Conservation (phyloP, 2,888 invertebrate species). For the Aricia artaxerxes region DNA sequence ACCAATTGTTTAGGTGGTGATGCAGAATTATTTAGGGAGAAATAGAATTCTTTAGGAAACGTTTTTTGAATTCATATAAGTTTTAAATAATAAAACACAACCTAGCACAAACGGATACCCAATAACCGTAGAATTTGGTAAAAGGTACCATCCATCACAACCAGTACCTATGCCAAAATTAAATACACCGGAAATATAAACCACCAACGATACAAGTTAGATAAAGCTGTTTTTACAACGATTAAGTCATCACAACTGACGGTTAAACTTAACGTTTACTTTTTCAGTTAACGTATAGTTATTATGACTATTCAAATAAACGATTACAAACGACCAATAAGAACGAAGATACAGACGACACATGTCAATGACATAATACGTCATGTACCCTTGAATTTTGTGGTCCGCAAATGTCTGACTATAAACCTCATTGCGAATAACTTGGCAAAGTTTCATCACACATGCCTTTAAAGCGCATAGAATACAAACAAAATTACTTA, state of each 20-base stretch:
- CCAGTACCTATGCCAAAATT: not conserved
- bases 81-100: not conserved
- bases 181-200: not conserved
- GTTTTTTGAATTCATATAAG: not conserved
- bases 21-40: not conserved
- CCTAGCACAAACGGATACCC: too few relatives aligned
- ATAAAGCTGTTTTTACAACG: not conserved
- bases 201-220: not conserved
- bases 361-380: slow-evolving; percentile 15
- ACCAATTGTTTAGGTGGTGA: not conserved
- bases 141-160: not conserved
- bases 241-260: not conserved
- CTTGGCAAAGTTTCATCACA: not conserved
- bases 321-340: not conserved
- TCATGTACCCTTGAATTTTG: slow-evolving; percentile 9
- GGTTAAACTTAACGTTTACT: slow-evolving; percentile 11
- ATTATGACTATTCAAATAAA: not conserved
- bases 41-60: not conserved
- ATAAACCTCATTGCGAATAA: not conserved
- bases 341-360: not conserved
- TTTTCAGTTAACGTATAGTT: slow-evolving; percentile 16
- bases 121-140: not conserved
- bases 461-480: not conserved
- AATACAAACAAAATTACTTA: not conserved
- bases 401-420: not conserved